phyloP scores from a whole-genome alignment of 2,888 invertebrate genomes.

The Steromphala cineraria region DNA sequence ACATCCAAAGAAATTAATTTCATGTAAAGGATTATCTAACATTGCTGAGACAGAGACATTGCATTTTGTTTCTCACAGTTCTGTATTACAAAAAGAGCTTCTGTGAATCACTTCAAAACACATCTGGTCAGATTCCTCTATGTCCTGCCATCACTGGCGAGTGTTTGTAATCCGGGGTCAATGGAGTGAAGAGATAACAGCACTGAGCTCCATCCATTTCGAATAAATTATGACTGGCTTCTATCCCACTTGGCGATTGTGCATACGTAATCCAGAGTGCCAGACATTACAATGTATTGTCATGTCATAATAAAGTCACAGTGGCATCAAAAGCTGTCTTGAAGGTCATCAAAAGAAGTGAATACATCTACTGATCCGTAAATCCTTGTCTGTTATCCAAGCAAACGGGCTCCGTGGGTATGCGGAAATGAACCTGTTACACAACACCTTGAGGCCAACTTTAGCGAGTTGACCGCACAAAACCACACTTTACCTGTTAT shows the following conservation, averaged over 20 bases:
- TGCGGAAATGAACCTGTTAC: constrained; percentile 8
- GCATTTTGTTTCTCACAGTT: neutral
- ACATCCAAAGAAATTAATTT: too few relatives aligned
- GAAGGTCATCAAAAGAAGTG: neutral
- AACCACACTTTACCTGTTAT: too few relatives aligned
- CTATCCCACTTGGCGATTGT: neutral
- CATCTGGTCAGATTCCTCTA: neutral
- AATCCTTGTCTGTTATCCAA: neutral
- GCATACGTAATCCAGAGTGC: neutral
- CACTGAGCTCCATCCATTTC: neutral
- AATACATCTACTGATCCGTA: neutral
- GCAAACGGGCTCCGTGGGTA: neutral
- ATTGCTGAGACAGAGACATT: neutral
- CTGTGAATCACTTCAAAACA: neutral
- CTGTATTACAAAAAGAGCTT: neutral
- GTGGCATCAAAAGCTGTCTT: neutral
- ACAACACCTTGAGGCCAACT: neutral
- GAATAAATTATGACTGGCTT: neutral
- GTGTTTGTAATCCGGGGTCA: constrained; percentile 1
- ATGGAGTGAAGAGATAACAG: neutral
- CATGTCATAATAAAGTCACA: neutral
- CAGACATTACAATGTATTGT: neutral
- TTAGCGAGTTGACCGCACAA: too few relatives aligned
- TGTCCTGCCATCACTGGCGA: neutral
- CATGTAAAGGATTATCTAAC: neutral